A percentile compares a stretch with the other conserved stretches of the same genome.
Evolutionary conservation across 1,140 invertebrate genomes (phyloP).

Genomic region (Drosophila nannoptera): DNA sequence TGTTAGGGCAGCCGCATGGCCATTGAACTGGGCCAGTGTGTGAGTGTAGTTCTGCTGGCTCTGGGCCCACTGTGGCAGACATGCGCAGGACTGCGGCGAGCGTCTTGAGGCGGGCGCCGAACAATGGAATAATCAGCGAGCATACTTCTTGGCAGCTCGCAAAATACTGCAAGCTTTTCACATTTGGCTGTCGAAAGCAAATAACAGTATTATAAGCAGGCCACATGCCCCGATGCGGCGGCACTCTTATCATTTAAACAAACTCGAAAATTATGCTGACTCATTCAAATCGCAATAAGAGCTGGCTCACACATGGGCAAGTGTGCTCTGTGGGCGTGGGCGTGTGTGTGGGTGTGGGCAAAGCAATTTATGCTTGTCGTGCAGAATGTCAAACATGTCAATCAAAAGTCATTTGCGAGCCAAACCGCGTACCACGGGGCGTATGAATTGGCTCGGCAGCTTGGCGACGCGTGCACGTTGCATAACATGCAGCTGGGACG

Average conservation of each 20-base stretch:
- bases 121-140: conserved; percentile 37
- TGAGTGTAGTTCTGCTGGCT: conserved; percentile 1
- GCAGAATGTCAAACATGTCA: conserved; percentile 76
- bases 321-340: background rate
- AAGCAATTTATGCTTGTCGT: conserved; percentile 70
- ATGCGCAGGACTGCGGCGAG: conserved; percentile 39
- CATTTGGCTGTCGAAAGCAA: conserved; percentile 25
- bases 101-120: conserved; percentile 15
- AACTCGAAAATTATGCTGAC: conserved; percentile 69
- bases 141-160: conserved; percentile 1
- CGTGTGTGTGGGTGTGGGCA: conserved; percentile 11
- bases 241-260: conserved; percentile 41
- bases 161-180: conserved; percentile 47
- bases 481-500: background rate
- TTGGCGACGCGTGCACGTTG: conserved; percentile 21
- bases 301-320: conserved; percentile 20
- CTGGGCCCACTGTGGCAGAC: conserved; percentile 34
- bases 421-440: conserved; percentile 44
- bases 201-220: conserved; percentile 20
- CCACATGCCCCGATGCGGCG: conserved; percentile 1
- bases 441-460: conserved; percentile 47
- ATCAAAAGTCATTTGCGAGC: conserved; percentile 74
- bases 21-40: conserved; percentile 70
- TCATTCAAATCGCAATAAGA: conserved; percentile 71
- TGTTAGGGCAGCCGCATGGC: conserved; percentile 58